Percentiles rank a stretch among this genome's conserved stretches.
phyloP scores from a whole-genome alignment of 2,888 invertebrate genomes.

The Lepeophtheirus nordmannii region DNA sequence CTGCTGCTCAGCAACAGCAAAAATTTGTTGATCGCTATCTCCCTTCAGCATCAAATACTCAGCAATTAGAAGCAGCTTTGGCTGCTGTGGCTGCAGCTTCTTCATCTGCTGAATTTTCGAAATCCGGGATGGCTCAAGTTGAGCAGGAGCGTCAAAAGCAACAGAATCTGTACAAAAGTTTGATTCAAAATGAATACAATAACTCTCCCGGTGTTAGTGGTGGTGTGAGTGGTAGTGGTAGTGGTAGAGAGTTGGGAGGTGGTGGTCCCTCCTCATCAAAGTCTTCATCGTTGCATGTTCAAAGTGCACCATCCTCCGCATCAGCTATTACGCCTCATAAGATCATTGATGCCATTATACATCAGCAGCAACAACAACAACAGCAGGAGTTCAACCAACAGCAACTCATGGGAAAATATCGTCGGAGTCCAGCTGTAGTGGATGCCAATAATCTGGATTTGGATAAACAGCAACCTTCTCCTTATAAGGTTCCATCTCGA shows the following conservation, averaged over 20 bases:
- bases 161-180: background rate
- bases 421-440: background rate
- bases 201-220: background rate
- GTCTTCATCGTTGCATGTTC: background rate
- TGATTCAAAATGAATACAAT: background rate
- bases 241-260: too few species aligned
- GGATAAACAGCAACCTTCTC: background rate
- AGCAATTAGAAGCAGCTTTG: background rate
- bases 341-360: slow-evolving; percentile 18
- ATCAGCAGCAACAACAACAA: background rate
- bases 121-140: background rate
- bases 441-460: background rate
- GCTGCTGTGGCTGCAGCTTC: slow-evolving; percentile 6
- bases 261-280: too few species aligned
- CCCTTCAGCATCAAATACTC: slow-evolving; percentile 7
- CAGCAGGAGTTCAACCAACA: slow-evolving; percentile 23
- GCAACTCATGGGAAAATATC: background rate
- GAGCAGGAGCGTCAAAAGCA: background rate
- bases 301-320: background rate
- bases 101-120: background rate
- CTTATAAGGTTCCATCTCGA: background rate
- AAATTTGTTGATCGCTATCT: background rate
- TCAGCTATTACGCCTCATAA: background rate
- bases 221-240: too few species aligned
- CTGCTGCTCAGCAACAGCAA: slow-evolving; percentile 6